Evolutionary conservation across 2,888 invertebrate genomes (phyloP), one percentile per base, ranked within the genome.

Genomic region (Abscondita cerata): DNA sequence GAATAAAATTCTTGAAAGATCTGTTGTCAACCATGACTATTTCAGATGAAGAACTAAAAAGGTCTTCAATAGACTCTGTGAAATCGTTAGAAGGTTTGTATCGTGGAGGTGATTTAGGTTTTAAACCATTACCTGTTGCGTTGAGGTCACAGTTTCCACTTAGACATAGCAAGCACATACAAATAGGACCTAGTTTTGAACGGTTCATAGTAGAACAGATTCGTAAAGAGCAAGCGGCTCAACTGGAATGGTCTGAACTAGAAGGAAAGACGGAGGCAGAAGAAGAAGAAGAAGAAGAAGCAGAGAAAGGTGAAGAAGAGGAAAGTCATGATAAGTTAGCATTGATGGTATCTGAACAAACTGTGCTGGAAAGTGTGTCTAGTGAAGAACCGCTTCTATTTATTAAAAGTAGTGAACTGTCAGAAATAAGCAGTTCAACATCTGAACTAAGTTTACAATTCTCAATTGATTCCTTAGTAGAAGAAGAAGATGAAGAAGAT

Each of bases 41-140:
- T 2, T 86, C 41, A 31, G 74, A 75, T n/a, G 73, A 81, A 1
- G 72, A 80, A 18, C 72, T 75, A 1, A 72, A 74, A 11, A 72
- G 82, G 36, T 82, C 82, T n/a, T 86, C 86, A 0, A 73, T 85
- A 20, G 81, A 75, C 19, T 75, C 79, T 2, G 67, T 80, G n/a
- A 69, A 71, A 9, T 65, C 61, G 20, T 62, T 11, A 46, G 80
- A n/a, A 83, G 82, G 36, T 87, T 16, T 89, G 89, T 69, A 80
- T 83, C 50, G 84, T 85, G 66, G 89, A n/a, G n/a, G 89, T 11
- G 88, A 87, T 75, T 83, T 89, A 60, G 89, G 89, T 5, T 88
- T 89, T 67, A 80, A 89, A 64, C 88, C 88, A 0, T 86, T 85
- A 70, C 76, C 78, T 6, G 73, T 77, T 0, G 73, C 77, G n/a